Evolutionary conservation across 2,888 invertebrate species (phyloP).

Genomic region (Leucophenga montana): DNA sequence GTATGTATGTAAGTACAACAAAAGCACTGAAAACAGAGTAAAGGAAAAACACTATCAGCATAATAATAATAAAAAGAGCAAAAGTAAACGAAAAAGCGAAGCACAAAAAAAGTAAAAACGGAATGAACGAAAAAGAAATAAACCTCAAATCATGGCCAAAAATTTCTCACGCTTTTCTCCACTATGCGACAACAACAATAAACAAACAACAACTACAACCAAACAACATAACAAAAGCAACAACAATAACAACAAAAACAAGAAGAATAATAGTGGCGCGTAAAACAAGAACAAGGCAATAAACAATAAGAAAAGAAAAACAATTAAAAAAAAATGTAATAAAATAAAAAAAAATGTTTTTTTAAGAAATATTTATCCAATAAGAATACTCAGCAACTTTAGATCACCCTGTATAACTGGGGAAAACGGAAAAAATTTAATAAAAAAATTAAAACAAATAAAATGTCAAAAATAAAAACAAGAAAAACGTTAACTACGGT

Average conservation of each 20-base stretch:
- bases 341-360: conserved; percentile 16
- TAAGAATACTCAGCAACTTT: too few relatives aligned
- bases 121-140: conserved; percentile 24
- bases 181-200: conserved; percentile 25
- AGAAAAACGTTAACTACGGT: too few relatives aligned
- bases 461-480: background rate
- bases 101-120: conserved; percentile 41
- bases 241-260: conserved; percentile 12
- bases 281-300: conserved; percentile 31
- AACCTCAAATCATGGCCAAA: conserved; percentile 57
- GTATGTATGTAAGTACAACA: too few relatives aligned
- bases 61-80: conserved; percentile 35
- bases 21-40: conserved; percentile 39
- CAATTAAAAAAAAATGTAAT: conserved; percentile 37
- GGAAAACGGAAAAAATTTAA: background rate
- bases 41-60: conserved; percentile 20
- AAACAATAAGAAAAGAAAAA: conserved; percentile 29
- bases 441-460: background rate
- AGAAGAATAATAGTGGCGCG: conserved; percentile 29
- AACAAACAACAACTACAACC: background rate
- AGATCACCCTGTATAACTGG: too few relatives aligned
- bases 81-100: conserved; percentile 38
- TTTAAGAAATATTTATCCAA: background rate
- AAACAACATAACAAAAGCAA: conserved; percentile 15
- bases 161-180: conserved; percentile 66